phyloP scores from a whole-genome alignment of 2,113 vertebrate genomes.

The Nyctibius bracteatus region DNA sequence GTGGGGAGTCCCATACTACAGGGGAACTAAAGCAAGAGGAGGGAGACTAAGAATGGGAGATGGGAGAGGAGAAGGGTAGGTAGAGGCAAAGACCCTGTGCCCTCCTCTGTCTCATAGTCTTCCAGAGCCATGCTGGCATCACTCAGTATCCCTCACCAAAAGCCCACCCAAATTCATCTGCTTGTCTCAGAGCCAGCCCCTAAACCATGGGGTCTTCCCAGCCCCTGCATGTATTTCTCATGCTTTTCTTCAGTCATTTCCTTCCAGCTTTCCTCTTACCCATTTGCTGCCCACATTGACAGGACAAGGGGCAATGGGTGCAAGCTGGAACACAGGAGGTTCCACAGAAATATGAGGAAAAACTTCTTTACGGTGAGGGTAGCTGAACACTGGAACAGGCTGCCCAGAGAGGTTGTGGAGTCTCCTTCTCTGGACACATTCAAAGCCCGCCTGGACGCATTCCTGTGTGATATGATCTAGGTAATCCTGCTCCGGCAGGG shows the following conservation, averaged over 20 bases:
- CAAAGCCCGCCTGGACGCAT: too few relatives aligned
- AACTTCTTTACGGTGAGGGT: too few relatives aligned
- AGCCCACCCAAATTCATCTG: background rate
- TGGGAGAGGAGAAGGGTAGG: background rate
- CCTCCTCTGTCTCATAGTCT: background rate
- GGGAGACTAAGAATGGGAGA: background rate
- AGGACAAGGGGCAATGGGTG: too few relatives aligned
- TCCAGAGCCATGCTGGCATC: background rate
- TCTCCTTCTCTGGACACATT: too few relatives aligned
- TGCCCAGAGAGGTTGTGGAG: too few relatives aligned
- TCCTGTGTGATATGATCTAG: too few relatives aligned
- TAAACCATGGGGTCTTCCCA: background rate
- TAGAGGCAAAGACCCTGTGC: background rate
- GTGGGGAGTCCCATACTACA: background rate
- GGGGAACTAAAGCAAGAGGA: background rate
- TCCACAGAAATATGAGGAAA: too few relatives aligned
- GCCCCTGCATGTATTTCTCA: background rate
- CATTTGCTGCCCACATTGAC: rapidly evolving
- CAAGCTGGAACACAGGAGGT: too few relatives aligned
- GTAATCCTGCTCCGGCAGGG: too few relatives aligned
- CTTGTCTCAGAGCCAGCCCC: background rate
- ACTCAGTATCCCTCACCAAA: background rate
- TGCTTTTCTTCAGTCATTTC: background rate
- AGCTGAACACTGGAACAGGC: too few relatives aligned
- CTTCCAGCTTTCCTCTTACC: background rate